Base-by-base conservation (phyloP, 2,113 vertebrate species). In the Myotis davidii region DNA sequence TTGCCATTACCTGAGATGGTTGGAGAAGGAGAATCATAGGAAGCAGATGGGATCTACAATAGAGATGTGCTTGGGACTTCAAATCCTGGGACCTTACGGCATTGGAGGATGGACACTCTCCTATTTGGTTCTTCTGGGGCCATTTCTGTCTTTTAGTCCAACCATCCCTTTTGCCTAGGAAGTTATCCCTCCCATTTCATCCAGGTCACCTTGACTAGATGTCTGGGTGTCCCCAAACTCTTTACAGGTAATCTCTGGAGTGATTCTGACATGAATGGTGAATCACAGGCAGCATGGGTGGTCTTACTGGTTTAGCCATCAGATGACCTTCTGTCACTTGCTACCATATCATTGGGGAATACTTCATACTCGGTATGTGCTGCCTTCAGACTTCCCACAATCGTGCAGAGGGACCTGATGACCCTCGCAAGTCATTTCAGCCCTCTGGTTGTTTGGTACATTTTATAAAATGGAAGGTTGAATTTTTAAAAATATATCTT, bases 281-380 rank as follows among this genome's bases (percentile, higher is more conserved):
- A 59, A 29, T n/a, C 42, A 37, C 2, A 61, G 10, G 5, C 3
- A 72, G 16, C 4, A 20, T 34, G 52, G 27, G 27, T 20, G 29
- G 10, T 48, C 21, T 70, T 48, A 34, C 18, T 20, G 12, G 32
- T 69, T 59, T 61, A 56, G 34, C 52, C 6, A 16, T 74, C 52
- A 14, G 54, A 50, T 39, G 32, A n/a, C 27, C 7, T 18, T 88
- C 25, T 73, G 17, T 2, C 17, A 25, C 21, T 48, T 73, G 12
- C 50, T 87, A 34, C 48, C 13, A 0, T 56, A 11, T 67, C 4
- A 61, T 3, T 16, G 3, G 45, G 21, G 9, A n/a, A 29, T 39
- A 48, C 1, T 21, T 78, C 2, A 27, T 39, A 37, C 9, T 34
- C 18, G 48, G 9, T 17, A 1, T 0, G 11, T n/a, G n/a, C 74